Percentiles rank a stretch among this genome's conserved stretches.
These are phyloP conservation scores for Phengaris arion DNA, from an alignment of 2,888 invertebrate genomes.

Conservation along the genomic window DNA sequence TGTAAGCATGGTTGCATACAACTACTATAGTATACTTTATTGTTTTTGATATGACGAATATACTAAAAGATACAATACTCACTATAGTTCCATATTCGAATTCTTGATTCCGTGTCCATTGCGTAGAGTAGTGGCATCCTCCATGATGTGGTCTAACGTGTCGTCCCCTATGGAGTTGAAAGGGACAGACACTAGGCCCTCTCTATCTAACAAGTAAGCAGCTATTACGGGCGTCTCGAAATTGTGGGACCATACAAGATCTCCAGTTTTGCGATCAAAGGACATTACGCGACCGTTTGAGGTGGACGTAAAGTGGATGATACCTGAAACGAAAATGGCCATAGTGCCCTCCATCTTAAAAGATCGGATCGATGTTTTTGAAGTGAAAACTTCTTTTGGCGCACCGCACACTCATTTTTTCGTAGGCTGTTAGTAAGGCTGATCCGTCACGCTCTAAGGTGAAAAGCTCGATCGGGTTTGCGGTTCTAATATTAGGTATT, in stretches of 20 bases:
- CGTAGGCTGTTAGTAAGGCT: too few relatives aligned
- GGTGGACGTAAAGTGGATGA: slow-evolving; percentile 93
- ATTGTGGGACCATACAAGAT: slow-evolving; percentile 92
- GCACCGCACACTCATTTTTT: too few relatives aligned
- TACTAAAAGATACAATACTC: slow-evolving; percentile 49
- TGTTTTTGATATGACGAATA: too few relatives aligned
- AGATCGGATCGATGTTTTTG: too few relatives aligned
- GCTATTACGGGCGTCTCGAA: slow-evolving; percentile 94
- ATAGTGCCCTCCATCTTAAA: too few relatives aligned
- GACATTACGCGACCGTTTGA: slow-evolving; percentile 93
- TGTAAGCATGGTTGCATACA: neutral
- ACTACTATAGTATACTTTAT: too few relatives aligned
- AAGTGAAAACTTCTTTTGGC: too few relatives aligned
- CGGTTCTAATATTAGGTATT: too few relatives aligned
- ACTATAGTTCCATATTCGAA: slow-evolving; percentile 82
- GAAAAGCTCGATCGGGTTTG: too few relatives aligned
- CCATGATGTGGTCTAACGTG: slow-evolving; percentile 85
- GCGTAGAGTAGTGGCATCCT: slow-evolving; percentile 76
- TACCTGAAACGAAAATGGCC: slow-evolving; percentile 76
- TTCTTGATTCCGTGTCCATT: slow-evolving; percentile 80
- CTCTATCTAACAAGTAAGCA: slow-evolving; percentile 87
- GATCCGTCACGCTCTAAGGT: too few relatives aligned
- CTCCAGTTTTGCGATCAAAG: slow-evolving; percentile 89
- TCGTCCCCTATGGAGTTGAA: slow-evolving; percentile 94
- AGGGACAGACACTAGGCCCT: slow-evolving; percentile 90